Evolutionary conservation across 2,888 invertebrate genomes (phyloP), one percentile per base, ranked within the genome.

Genomic region (Ochlodes sylvanus): DNA sequence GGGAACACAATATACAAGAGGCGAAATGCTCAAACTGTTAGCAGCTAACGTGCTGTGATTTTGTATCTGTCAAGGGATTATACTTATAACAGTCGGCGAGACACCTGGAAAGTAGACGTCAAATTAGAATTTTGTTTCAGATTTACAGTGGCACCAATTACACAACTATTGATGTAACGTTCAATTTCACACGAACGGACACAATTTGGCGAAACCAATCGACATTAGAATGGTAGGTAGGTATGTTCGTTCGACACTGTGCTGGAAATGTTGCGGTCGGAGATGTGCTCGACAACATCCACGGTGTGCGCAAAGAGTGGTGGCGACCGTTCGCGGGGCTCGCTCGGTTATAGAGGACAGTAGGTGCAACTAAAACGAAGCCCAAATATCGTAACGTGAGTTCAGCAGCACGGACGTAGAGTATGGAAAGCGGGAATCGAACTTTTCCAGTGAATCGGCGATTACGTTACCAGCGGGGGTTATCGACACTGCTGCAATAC

Each of bases 91-190:
- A 85, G 80, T 91, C 92, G 92, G 85, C 93, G 92, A 89, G 84
- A 89, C 90, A 93, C 93, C 93, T 93, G 93, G 80, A 92, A 93
- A 92, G 87, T 92, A 93, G 92, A 92, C 85, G 86, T 89, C 88
- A 89, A 90, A 93, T 93, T 93, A 93, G 92, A 93, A 90, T 89
- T 92, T 93, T 88, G 92, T 90, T 82, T 89, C 89, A 90, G 83
- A 88, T 88, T 83, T 68, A 77, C 70, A 82, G 78, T 82, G 83
- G 85, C 85, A 90, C 92, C 92, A 92, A 91, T 92, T 82, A 83
- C 71, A 80, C 75, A 79, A 78, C 77, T 77, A 82, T 7, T 5
- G 72, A 79, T 75, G 77, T 78, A 79, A 76, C 75, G 64, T 52
- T n/a, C 14, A 38, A 54, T 54, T 65, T 58, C 38, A 58, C 32